Conservation (phyloP, 2,113 vertebrate species). For the Scortum barcoo region DNA sequence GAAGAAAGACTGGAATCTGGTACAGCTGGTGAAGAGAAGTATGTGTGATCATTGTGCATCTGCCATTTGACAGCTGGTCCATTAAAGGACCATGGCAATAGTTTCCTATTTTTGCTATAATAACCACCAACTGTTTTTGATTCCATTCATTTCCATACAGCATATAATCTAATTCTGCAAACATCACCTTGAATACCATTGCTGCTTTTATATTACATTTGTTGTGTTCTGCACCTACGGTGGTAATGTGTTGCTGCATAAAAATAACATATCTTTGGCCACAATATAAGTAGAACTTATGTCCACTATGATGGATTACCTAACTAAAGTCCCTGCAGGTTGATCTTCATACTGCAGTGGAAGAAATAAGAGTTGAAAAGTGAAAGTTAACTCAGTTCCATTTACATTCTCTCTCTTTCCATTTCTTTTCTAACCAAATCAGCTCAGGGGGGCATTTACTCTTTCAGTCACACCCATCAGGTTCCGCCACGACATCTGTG, state of each 20-base stretch:
- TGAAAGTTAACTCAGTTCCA: not conserved
- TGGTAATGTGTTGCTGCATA: not conserved
- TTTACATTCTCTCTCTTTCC: not conserved
- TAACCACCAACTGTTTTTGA: too few species aligned
- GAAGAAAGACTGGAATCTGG: not conserved
- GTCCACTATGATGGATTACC: not conserved
- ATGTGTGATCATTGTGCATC: constrained; percentile 11
- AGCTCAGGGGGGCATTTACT: too few species aligned
- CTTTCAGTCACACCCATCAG: not conserved
- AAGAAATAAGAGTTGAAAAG: not conserved
- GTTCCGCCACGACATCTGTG: not conserved
- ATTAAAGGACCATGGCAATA: constrained; percentile 9
- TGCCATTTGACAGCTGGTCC: constrained; percentile 16
- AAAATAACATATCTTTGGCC: not conserved
- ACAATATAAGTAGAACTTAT: not conserved
- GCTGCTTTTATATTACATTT: not conserved
- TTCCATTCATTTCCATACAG: not conserved
- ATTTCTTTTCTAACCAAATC: not conserved
- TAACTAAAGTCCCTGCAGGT: not conserved
- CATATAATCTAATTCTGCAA: not conserved
- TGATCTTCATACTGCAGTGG: not conserved
- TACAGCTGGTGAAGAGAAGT: constrained; percentile 14
- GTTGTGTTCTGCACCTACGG: not conserved
- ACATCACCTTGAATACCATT: not conserved
- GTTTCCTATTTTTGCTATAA: not conserved